Evolutionary conservation across 1,140 invertebrate species (phyloP).

Genomic region (Drosophila ficusphila): DNA sequence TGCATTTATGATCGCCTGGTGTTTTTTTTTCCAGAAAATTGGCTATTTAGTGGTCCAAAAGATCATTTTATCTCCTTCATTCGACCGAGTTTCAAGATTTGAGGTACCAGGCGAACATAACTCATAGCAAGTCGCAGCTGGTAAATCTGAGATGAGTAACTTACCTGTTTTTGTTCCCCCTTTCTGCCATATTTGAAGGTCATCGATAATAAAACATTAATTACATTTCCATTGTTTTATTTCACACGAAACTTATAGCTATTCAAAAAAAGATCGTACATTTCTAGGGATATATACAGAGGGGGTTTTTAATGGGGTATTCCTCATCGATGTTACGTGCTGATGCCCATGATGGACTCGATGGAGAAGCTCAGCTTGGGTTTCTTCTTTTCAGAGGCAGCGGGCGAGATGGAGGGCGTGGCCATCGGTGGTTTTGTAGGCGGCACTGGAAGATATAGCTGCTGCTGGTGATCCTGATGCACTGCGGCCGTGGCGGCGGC

Average conservation of each 20-base stretch:
- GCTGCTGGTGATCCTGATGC: slow-evolving; percentile 22
- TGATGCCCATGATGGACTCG: slow-evolving; percentile 86
- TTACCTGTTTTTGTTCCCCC: too few species aligned
- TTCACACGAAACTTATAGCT: slow-evolving; percentile 43
- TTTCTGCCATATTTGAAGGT: too few species aligned
- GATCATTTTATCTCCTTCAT: too few species aligned
- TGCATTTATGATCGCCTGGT: too few species aligned
- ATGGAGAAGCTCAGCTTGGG: slow-evolving; percentile 86
- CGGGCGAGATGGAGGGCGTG: slow-evolving; percentile 49
- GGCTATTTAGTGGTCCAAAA: too few species aligned
- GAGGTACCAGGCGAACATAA: too few species aligned
- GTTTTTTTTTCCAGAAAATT: too few species aligned
- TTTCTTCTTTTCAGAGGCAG: slow-evolving; percentile 65
- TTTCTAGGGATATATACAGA: slow-evolving; percentile 27
- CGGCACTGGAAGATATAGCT: slow-evolving; percentile 40
- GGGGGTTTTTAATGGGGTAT: neutral
- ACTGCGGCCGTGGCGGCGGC: slow-evolving; percentile 29
- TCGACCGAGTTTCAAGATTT: too few species aligned
- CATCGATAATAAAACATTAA: too few species aligned
- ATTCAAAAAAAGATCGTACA: slow-evolving; percentile 31
- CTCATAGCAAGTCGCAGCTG: too few species aligned
- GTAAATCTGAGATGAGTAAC: too few species aligned
- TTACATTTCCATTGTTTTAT: slow-evolving; percentile 32
- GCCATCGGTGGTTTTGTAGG: slow-evolving; percentile 6
- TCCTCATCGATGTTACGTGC: slow-evolving; percentile 39